phyloP scores from a whole-genome alignment of 2,113 vertebrate species.

The Otis tarda region DNA sequence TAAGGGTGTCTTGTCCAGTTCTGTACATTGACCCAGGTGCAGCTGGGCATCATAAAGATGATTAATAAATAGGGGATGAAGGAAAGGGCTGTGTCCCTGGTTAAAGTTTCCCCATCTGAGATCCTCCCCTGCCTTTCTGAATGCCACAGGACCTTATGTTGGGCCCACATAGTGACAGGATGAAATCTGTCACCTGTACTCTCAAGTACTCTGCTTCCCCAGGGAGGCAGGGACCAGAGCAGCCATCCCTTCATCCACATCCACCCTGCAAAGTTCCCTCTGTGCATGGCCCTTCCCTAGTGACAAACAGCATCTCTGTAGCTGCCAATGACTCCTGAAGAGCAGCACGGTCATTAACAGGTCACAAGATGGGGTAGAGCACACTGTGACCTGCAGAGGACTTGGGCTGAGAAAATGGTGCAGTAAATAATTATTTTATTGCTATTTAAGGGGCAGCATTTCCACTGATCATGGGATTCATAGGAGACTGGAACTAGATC shows the following conservation, averaged over 20 bases:
- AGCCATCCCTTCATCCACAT: neutral
- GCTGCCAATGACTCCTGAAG: neutral
- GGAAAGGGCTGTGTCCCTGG: too few species aligned
- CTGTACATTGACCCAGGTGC: neutral
- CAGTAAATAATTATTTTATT: neutral
- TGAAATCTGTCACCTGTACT: neutral
- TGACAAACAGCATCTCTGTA: neutral
- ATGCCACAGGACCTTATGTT: neutral
- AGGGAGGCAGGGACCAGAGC: neutral
- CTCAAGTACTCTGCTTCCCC: neutral
- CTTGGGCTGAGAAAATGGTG: neutral
- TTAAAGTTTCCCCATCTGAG: neutral
- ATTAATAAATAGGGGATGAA: neutral
- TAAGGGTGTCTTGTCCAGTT: neutral
- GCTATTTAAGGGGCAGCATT: neutral
- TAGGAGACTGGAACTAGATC: neutral
- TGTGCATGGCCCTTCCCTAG: neutral
- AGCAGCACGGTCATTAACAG: neutral
- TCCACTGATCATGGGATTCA: neutral
- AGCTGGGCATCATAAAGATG: neutral
- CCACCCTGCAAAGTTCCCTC: neutral
- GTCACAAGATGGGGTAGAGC: accelerated
- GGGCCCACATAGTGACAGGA: neutral
- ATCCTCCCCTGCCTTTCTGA: neutral
- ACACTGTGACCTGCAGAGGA: neutral